A percentile compares a stretch with the other conserved stretches of the same genome.
Conservation (phyloP, 1,140 invertebrate genomes). For the Sarcophaga peregrina region DNA sequence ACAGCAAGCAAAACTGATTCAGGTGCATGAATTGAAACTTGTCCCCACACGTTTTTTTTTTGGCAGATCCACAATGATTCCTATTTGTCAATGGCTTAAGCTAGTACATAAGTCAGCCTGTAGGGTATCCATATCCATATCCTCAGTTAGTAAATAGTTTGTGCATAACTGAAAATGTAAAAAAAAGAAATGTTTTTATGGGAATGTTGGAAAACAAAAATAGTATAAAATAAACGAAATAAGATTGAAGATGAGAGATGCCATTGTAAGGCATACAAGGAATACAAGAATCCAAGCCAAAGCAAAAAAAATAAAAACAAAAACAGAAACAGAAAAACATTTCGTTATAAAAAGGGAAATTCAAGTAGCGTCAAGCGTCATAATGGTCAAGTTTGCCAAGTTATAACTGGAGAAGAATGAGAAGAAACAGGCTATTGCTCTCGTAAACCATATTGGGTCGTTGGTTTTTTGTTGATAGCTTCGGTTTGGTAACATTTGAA, state of each 20-base stretch:
- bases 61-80: no score
- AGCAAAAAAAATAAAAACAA: not conserved
- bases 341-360: conserved; percentile 2
- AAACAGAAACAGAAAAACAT: not conserved
- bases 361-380: conserved; percentile 10
- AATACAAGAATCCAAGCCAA: not conserved
- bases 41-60: no score
- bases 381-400: conserved; percentile 14
- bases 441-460: conserved; percentile 23
- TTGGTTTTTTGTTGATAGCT: not conserved
- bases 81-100: no score
- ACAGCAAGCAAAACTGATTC: no score
- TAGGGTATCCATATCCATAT: not conserved
- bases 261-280: not conserved
- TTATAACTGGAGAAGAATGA: not conserved
- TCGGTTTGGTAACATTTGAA: not conserved
- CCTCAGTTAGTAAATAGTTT: no score
- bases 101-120: not conserved
- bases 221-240: not conserved
- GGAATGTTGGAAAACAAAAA: not conserved
- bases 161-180: not conserved
- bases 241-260: conserved; percentile 1
- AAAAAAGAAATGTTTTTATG: not conserved
- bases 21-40: no score
- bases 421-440: not conserved